Evolutionary conservation across 2,797 vertebrate species (phyloP).

Genomic region (Hyperoplus lanceolatus): DNA sequence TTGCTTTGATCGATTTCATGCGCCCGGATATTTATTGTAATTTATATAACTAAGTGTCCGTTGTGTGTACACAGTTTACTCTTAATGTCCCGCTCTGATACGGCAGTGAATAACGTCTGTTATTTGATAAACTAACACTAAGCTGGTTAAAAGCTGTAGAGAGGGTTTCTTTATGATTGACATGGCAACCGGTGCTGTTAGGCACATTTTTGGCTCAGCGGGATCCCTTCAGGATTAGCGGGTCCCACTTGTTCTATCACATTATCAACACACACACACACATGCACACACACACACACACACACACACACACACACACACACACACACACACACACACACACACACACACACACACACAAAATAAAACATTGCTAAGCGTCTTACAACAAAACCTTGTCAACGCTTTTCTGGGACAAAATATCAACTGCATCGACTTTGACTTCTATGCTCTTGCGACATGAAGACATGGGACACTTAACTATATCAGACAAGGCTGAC

Average conservation of each 20-base stretch:
- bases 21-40: not conserved
- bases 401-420: not conserved
- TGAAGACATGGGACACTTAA: not conserved
- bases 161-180: conserved; percentile 30
- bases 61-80: not conserved
- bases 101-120: not conserved
- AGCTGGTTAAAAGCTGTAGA: conserved; percentile 13
- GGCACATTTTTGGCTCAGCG: conserved; percentile 2
- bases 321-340: no score
- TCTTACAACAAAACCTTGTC: not conserved
- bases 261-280: no score
- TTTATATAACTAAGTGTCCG: not conserved
- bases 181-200: not conserved
- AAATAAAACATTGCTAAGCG: not conserved
- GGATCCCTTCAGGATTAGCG: not conserved
- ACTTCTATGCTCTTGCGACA: not conserved
- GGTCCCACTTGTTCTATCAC: not conserved
- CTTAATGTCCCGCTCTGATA: not conserved
- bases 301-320: no score
- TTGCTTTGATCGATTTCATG: not conserved
- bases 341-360: no score
- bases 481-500: not conserved
- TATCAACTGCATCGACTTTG: no score
- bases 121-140: conserved; percentile 18
- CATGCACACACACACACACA: no score